Percentiles rank a stretch among this genome's conserved stretches.
Conservation (phyloP, 2,797 vertebrate species). For the Manis crassicaudata region DNA sequence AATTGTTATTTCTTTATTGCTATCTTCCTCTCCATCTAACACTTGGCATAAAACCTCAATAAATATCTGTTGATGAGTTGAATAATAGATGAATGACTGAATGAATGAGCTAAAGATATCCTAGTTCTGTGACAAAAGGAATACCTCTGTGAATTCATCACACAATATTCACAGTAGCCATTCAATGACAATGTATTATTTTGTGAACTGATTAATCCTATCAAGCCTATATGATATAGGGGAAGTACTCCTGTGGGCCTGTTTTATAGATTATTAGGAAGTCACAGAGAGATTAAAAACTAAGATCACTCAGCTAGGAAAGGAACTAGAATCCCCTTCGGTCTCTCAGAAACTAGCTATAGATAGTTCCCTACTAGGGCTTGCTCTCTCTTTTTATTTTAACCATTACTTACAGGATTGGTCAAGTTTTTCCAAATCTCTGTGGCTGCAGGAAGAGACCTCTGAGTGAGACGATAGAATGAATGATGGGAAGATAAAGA, state of each 20-base stretch:
- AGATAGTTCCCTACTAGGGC: not conserved
- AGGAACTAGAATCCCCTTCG: not conserved
- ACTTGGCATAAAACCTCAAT: constrained; percentile 27
- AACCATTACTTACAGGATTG: not conserved
- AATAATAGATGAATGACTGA: constrained; percentile 14
- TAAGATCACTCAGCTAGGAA: not conserved
- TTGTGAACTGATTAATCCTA: not conserved
- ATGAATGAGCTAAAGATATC: constrained; percentile 13
- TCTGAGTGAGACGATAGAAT: constrained; percentile 26
- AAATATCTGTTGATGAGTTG: not conserved
- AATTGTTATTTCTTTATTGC: constrained; percentile 6
- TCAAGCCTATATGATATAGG: not conserved
- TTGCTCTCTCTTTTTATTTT: constrained; percentile 20
- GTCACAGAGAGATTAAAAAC: not conserved
- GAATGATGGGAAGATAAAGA: not conserved
- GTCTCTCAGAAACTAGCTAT: constrained; percentile 14
- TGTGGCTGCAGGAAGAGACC: not conserved
- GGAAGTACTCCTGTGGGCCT: not conserved
- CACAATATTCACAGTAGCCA: not conserved
- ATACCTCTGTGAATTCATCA: constrained; percentile 41
- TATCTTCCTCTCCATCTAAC: not conserved
- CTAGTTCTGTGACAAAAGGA: not conserved
- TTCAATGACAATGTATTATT: not conserved
- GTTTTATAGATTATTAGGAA: constrained; percentile 32
- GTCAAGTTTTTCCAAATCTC: constrained; percentile 48